A percentile compares a stretch with the other conserved stretches of the same genome.
Evolutionary conservation across 2,888 invertebrate genomes (phyloP).

Genomic region (Laspeyria flexula): DNA sequence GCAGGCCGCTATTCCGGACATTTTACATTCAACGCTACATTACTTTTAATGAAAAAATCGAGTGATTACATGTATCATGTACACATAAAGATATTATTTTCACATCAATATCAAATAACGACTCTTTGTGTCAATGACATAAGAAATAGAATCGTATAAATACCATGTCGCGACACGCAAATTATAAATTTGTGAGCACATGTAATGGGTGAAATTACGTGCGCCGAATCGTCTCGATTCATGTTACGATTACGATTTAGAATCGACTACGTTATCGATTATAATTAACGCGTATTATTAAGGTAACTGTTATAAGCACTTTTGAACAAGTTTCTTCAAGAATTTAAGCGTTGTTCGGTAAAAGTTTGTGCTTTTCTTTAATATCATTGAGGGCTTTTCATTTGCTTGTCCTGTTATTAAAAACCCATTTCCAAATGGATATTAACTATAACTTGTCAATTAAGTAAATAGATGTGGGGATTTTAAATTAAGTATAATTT

Average conservation of each 20-base stretch:
- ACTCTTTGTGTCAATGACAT: constrained; percentile 49
- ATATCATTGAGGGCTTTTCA: constrained; percentile 69
- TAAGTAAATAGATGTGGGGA: constrained; percentile 42
- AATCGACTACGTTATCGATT: constrained; percentile 75
- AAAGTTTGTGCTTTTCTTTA: constrained; percentile 70
- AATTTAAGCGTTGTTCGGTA: constrained; percentile 66
- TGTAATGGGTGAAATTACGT: constrained; percentile 76
- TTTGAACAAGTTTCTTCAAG: constrained; percentile 69
- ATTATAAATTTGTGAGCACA: constrained; percentile 69
- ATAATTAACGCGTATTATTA: constrained; percentile 74
- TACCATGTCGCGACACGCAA: constrained; percentile 59
- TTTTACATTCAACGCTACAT: constrained; percentile 70
- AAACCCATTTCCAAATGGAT: constrained; percentile 66
- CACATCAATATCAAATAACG: constrained; percentile 30
- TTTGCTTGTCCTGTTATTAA: constrained; percentile 72
- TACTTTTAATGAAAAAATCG: constrained; percentile 73
- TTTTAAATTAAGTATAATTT: constrained; percentile 29
- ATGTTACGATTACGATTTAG: constrained; percentile 73
- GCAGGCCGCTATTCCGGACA: constrained; percentile 56
- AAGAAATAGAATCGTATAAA: constrained; percentile 57
- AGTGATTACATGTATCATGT: constrained; percentile 68
- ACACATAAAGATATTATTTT: constrained; percentile 45
- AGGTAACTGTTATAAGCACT: constrained; percentile 72
- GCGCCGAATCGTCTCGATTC: constrained; percentile 71
- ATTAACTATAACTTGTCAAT: constrained; percentile 52